Base-by-base conservation (phyloP, 2,797 vertebrate genomes). In the Spea hammondii region DNA sequence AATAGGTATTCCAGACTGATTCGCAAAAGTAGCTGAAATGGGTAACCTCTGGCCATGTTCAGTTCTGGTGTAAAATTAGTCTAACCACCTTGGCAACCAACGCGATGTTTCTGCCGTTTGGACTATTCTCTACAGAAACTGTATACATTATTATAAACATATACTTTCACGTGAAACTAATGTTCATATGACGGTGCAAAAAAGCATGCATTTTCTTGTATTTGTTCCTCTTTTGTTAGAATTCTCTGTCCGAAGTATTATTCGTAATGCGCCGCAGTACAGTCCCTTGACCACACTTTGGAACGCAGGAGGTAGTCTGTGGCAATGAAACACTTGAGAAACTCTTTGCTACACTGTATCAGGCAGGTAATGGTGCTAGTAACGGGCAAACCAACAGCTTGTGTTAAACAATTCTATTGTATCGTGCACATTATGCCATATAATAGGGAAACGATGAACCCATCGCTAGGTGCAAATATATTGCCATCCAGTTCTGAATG, bases 291-390 rank as follows among this genome's bases (percentile, higher is more conserved):
- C 6, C 60, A 7, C 59, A 51, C 55, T 70, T 60, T 59, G 44
- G 13, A 77, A 54, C 65, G 51, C 74, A 50, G 65, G 69, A 46
- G 54, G 67, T 70, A 64, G 55, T 48, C 48, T 46, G n/a, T 62
- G 59, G 64, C 67, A 53, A 65, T 60, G 47, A 70, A 62, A 62
- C 32, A 64, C 65, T 59, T 60, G 74, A 77, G 74, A 44, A 32
- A 17, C 54, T 48, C 47, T 70, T 49, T 32, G 76, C 70, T 68
- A 77, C 67, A 70, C 55, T 11, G 32, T 51, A 65, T 70, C 32
- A 53, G 49, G 67, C 76, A 77, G 57, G 78, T 68, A 69, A 79
- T 68, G 77, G 65, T 12, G 8, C 48, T 14, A 8, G 54, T 13
- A 79, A 69, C 9, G 6, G 14, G 55, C 47, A 73, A 62, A 11